Base-by-base conservation (phyloP, 2,113 vertebrate species). In the Dipodomys spectabilis region DNA sequence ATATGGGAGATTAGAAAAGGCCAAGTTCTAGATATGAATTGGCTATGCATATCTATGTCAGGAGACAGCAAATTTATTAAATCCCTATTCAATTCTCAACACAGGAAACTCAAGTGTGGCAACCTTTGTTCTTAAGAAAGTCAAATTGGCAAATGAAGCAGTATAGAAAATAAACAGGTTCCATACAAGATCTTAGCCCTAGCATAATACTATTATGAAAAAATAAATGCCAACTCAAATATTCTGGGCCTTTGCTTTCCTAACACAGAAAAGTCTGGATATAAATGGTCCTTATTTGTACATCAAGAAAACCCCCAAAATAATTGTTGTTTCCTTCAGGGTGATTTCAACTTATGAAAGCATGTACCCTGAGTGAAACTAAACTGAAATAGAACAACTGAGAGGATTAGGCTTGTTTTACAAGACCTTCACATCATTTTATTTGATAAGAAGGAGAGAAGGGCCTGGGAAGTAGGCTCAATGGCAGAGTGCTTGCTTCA, bases 91-190 rank as follows among this genome's bases (percentile, higher is more conserved):
- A 86, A 91, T 91, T 91, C 75, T 91, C 75, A 72, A 80, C 86
- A 91, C 53, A 95, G 72, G 89, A 95, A 88, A 94, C 39, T 28
- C 73, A 88, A 93, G 71, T 45, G 7, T 62, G 88, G 45, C 62
- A 93, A 96, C 20, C 5, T 95, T 86, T 91, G 83, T 72, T 86
- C 65, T 82, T 77, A 86, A 82, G 84, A 94, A 95, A 86, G 75
- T 92, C 80, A 62, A 86, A 88, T 9, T 91, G 73, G 73, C 45
- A 92, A 94, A 78, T 79, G 83, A 95, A 57, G 49, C 23, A 91
- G 80, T 74, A 65, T 67, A 23, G 69, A 94, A 93, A 96, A 92
- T 80, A 94, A 94, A 85, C 22, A 75, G 27, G 15, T 86, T 89
- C 53, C 35, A 62, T 72, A 94, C 81, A n/a, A 69, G 7, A 18